Percentiles rank a stretch among this genome's conserved stretches.
Conservation (phyloP, 2,113 vertebrate species). For the Ochotona princeps region DNA sequence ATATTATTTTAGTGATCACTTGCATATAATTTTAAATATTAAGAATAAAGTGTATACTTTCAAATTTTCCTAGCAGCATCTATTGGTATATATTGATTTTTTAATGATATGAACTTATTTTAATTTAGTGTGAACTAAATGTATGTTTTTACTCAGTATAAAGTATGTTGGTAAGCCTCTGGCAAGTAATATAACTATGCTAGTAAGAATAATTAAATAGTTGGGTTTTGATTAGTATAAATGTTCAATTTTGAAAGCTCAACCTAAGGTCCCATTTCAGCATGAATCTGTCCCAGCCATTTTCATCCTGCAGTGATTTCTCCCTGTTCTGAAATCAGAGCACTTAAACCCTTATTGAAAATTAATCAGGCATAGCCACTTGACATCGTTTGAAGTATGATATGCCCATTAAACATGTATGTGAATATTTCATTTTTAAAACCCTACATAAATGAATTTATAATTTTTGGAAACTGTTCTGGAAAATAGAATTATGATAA, state of each 20-base stretch:
- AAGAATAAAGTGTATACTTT: neutral
- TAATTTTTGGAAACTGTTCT: neutral
- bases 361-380: neutral
- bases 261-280: neutral
- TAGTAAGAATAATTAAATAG: neutral
- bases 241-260: neutral
- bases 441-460: neutral
- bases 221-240: neutral
- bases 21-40: neutral
- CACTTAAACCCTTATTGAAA: neutral
- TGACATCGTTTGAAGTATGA: neutral
- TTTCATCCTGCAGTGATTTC: neutral
- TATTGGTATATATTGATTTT: neutral
- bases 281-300: neutral
- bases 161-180: neutral
- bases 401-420: neutral
- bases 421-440: constrained; percentile 33
- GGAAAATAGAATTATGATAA: neutral
- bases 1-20: neutral
- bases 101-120: neutral
- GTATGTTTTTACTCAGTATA: neutral
- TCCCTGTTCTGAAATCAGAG: neutral
- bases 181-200: neutral
- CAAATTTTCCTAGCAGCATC: neutral
- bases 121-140: neutral